Base-by-base conservation (phyloP, 1,140 invertebrate genomes). In the Metaphire vulgaris region DNA sequence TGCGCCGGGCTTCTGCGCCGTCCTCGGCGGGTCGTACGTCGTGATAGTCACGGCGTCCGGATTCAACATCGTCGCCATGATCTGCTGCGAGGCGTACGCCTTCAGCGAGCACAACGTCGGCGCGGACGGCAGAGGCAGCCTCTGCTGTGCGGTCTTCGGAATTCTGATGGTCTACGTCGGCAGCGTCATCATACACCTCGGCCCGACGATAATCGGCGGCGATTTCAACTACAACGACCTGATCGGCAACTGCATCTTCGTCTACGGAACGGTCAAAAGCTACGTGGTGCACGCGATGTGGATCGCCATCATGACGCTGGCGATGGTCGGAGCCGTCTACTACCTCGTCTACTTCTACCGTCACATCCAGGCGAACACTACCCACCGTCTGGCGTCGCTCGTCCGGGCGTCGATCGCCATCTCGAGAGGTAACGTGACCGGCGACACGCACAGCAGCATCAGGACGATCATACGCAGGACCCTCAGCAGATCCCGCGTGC, bases 211-310 rank as follows among this genome's bases (percentile, higher is more conserved):
- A 15, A 86, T 86, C 71, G 85, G 85, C 33, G 85, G 85, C 69
- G 81, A 83, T 80, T 85, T 86, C 78, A 80, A 82, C 69, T 86
- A 83, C 77, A 82, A 85, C 75, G 79, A 81, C 0, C 80, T 84
- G 64, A 84, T 86, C 34, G 84, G 85, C 6, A 84, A 81, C 77
- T 86, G 85, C 74, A 79, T 84, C 30, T 86, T 86, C 77, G 77
- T 80, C 15, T 81, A 84, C 32, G 85, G 85, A 69, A 80, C 83
- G 71, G 80, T 83, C 1, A 83, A 82, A 0, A 85, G 83, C 67
- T 86, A 86, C 71, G 81, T 86, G 0, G 84, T 83, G n/a, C 78
- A 86, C 77, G 79, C 83, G 12, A 86, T 86, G 83, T 86, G 85
- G 85, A 83, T 86, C 64, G 76, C 81, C 21, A 85, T 86, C 69